Evolutionary conservation across 2,113 vertebrate species (phyloP).

Genomic region (Apteryx owenii): DNA sequence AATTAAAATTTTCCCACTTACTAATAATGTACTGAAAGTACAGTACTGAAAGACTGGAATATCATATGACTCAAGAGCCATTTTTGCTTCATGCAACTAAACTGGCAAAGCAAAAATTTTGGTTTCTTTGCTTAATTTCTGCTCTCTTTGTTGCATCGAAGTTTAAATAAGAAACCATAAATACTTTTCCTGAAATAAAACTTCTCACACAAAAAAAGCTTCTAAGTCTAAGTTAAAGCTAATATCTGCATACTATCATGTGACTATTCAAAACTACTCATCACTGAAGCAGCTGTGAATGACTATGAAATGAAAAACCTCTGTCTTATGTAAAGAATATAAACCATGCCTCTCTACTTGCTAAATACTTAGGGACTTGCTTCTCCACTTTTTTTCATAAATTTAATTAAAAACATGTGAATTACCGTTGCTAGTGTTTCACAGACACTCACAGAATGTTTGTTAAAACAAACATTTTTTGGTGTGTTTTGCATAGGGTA

Average conservation of each 20-base stretch:
- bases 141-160: constrained; percentile 16
- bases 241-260: background rate
- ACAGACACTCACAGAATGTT: background rate
- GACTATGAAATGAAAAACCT: background rate
- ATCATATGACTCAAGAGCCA: background rate
- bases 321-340: constrained; percentile 29
- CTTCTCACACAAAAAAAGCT: background rate
- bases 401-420: background rate
- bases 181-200: constrained; percentile 57
- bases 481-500: background rate
- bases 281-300: constrained; percentile 35
- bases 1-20: constrained; percentile 2
- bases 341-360: background rate
- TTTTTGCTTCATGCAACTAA: background rate
- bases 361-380: background rate
- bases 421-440: background rate
- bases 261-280: constrained; percentile 43
- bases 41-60: background rate
- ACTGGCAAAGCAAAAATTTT: background rate
- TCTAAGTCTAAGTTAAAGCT: constrained; percentile 28
- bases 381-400: constrained; percentile 1
- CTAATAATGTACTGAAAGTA: background rate
- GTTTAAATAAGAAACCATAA: constrained; percentile 55
- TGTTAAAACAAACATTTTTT: background rate
- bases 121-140: constrained; percentile 19